A percentile compares a stretch with the other conserved stretches of the same genome.
phyloP scores from a whole-genome alignment of 2,888 invertebrate genomes.

The Unio pictorum region DNA sequence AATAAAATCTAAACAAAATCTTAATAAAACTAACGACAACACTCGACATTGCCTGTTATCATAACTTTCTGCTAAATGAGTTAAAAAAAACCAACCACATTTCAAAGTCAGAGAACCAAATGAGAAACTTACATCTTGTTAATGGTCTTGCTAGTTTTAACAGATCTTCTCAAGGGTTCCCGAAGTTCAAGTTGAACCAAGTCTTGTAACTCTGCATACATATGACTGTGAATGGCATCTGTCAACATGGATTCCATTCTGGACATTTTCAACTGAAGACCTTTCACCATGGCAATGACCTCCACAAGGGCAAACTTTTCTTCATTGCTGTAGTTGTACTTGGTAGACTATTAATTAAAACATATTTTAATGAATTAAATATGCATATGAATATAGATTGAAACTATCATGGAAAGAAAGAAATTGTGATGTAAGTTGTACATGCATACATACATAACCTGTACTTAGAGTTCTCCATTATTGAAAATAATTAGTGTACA shows the following conservation, averaged over 20 bases:
- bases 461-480: too few species aligned
- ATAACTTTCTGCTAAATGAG: too few species aligned
- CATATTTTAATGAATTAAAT: neutral
- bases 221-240: conserved; percentile 89
- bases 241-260: conserved; percentile 97
- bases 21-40: too few species aligned
- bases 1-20: too few species aligned
- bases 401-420: too few species aligned
- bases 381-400: neutral
- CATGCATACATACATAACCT: too few species aligned
- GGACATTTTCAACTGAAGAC: conserved; percentile 91
- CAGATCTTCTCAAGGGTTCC: conserved; percentile 94
- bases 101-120: neutral
- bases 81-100: too few species aligned
- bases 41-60: too few species aligned
- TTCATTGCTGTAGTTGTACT: conserved; percentile 97
- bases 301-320: conserved; percentile 98
- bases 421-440: neutral
- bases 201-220: conserved; percentile 96
- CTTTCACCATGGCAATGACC: conserved; percentile 99
- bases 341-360: conserved; percentile 80
- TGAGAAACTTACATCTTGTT: conserved; percentile 74
- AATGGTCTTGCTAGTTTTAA: conserved; percentile 97
- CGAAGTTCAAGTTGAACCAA: conserved; percentile 91
- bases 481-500: too few species aligned